phyloP scores from a whole-genome alignment of 2,797 vertebrate genomes.

The Cheirogaleus major region DNA sequence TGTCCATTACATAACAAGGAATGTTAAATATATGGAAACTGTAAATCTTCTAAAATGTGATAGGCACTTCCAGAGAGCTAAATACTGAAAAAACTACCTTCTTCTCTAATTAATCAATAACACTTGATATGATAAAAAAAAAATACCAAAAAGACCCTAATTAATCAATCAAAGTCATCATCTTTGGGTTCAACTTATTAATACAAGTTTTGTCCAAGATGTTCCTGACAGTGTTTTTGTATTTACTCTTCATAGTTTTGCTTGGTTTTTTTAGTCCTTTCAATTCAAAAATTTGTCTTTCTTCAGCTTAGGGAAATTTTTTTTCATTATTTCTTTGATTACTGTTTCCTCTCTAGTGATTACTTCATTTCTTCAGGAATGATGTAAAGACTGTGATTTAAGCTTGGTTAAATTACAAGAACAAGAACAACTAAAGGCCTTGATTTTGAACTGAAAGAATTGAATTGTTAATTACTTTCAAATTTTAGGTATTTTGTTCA shows the following conservation, averaged over 20 bases:
- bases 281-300: background rate
- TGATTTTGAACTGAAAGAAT: background rate
- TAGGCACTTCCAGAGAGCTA: constrained; percentile 82
- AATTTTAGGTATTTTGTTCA: background rate
- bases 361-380: background rate
- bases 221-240: constrained; percentile 79
- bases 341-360: background rate
- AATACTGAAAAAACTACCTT: constrained; percentile 74
- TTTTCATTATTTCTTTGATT: background rate
- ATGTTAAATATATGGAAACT: constrained; percentile 78
- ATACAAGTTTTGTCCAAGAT: constrained; percentile 80
- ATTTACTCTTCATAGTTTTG: background rate
- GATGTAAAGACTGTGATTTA: background rate
- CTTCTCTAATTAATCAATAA: constrained; percentile 77
- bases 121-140: constrained; percentile 80
- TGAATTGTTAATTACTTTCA: background rate
- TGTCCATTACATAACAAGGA: constrained; percentile 64
- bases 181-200: constrained; percentile 75
- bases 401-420: background rate
- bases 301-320: background rate
- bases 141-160: constrained; percentile 70
- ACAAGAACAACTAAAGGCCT: background rate
- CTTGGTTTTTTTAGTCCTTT: background rate
- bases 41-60: constrained; percentile 76
- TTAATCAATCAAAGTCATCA: constrained; percentile 66